A percentile compares a stretch with the other conserved stretches of the same genome.
These are phyloP conservation scores for Pyralis farinalis DNA, from an alignment of 2,888 invertebrate species.

Conservation along the genomic window DNA sequence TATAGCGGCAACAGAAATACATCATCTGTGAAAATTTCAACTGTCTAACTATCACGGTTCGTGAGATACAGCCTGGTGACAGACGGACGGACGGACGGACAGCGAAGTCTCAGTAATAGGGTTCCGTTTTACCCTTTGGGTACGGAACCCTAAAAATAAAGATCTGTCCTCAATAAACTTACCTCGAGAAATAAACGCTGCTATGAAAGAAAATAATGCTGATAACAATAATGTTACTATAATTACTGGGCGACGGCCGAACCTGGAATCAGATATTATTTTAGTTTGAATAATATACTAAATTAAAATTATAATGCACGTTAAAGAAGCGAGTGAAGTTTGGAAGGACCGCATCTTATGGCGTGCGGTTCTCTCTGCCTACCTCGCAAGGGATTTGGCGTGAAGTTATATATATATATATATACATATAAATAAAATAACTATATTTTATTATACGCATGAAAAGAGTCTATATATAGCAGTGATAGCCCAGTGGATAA, in stretches of 20 bases:
- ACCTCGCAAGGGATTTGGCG: too few relatives aligned
- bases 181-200: slow-evolving; percentile 27
- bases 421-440: not conserved
- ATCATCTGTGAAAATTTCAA: too few relatives aligned
- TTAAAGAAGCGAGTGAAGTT: too few relatives aligned
- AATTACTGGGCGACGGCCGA: slow-evolving; percentile 2
- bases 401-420: not conserved
- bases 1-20: too few relatives aligned
- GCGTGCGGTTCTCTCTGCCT: too few relatives aligned
- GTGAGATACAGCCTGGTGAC: too few relatives aligned
- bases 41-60: too few relatives aligned
- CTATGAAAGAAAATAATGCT: slow-evolving; percentile 1
- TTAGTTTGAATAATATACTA: not conserved
- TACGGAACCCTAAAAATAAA: slow-evolving; percentile 33
- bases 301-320: not conserved
- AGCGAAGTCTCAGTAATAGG: slow-evolving; percentile 22
- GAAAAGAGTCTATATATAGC: too few relatives aligned
- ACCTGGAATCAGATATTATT: not conserved
- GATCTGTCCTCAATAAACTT: too few relatives aligned
- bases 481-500: too few relatives aligned
- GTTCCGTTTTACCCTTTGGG: slow-evolving; percentile 2
- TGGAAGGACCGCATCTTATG: too few relatives aligned
- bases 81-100: not conserved
- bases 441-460: too few relatives aligned
- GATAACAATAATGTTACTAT: not conserved